Percentiles rank a stretch among this genome's conserved stretches.
Evolutionary conservation across 37 sponge, comb jelly and placozoan genomes (phyloP).

Genomic region (Hormiphora californensis): DNA sequence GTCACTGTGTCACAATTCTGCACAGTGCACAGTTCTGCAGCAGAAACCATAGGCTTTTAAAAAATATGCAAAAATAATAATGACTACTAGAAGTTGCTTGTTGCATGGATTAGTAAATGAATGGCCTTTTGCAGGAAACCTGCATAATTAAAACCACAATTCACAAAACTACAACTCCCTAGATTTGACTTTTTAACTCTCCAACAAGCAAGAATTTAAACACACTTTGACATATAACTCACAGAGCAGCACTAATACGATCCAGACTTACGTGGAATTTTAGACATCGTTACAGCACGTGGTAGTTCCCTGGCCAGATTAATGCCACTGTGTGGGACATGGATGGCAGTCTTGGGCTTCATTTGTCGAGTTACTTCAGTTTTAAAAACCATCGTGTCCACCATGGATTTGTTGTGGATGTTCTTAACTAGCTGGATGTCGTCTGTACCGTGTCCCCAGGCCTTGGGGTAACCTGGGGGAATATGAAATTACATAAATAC

Average conservation of each 20-base stretch:
- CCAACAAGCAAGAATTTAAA: no score
- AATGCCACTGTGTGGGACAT: constrained; percentile 1
- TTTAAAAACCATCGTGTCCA: constrained; percentile 18
- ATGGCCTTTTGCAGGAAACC: neutral
- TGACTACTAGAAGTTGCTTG: no score
- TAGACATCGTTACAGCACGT: neutral
- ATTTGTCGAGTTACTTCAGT: neutral
- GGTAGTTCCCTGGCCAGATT: neutral
- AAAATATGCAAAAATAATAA: no score
- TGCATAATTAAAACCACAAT: neutral
- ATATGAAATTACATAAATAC: no score
- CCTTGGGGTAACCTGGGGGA: constrained; percentile 14
- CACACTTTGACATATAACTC: no score
- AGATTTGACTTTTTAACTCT: no score
- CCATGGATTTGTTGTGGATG: constrained; percentile 14
- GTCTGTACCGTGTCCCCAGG: constrained; percentile 43
- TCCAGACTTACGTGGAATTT: neutral
- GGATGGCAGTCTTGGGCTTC: neutral
- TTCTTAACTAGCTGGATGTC: constrained; percentile 11
- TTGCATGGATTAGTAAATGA: no score
- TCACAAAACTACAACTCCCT: neutral
- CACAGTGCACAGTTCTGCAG: no score
- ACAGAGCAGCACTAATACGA: neutral
- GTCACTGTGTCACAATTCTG: no score
- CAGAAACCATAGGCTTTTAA: no score